Conservation (phyloP, 2,888 invertebrate genomes). For the Chironomus riparius region DNA sequence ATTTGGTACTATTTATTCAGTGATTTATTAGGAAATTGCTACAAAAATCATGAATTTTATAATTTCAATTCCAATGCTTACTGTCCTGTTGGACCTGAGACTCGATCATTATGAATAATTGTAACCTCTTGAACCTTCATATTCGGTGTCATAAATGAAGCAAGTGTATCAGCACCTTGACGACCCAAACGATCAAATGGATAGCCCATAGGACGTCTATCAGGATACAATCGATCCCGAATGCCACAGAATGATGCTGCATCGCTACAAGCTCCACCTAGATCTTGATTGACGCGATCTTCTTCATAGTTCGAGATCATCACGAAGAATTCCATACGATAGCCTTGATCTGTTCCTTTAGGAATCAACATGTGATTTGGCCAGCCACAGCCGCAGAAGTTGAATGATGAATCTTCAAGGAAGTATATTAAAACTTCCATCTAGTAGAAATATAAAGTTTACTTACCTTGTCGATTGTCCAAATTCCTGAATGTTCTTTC, state of each 20-base stretch:
- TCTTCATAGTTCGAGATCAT: slow-evolving; percentile 60
- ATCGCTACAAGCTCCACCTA: slow-evolving; percentile 1
- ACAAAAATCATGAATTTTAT: too few species aligned
- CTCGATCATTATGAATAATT: slow-evolving; percentile 48
- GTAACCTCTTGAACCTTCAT: slow-evolving; percentile 58
- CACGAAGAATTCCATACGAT: slow-evolving; percentile 54
- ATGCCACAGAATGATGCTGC: slow-evolving; percentile 28
- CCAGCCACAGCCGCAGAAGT: slow-evolving; percentile 24
- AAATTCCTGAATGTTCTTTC: slow-evolving; percentile 57
- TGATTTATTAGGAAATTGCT: too few species aligned
- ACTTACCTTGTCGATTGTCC: slow-evolving; percentile 47
- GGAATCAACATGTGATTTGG: slow-evolving; percentile 57
- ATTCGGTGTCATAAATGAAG: slow-evolving; percentile 48
- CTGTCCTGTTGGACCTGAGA: background rate
- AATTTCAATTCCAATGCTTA: background rate
- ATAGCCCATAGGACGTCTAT: slow-evolving; percentile 73
- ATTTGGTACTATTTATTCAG: too few species aligned
- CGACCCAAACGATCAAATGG: slow-evolving; percentile 66
- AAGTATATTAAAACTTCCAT: too few species aligned
- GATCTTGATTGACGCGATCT: slow-evolving; percentile 38
- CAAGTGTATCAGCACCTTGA: slow-evolving; percentile 42
- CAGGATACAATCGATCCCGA: slow-evolving; percentile 24
- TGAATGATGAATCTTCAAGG: slow-evolving; percentile 39
- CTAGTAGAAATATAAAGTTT: slow-evolving; percentile 32
- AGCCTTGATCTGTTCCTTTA: slow-evolving; percentile 50